Conservation (phyloP, 2,797 vertebrate species). For the Remorina albescens region DNA sequence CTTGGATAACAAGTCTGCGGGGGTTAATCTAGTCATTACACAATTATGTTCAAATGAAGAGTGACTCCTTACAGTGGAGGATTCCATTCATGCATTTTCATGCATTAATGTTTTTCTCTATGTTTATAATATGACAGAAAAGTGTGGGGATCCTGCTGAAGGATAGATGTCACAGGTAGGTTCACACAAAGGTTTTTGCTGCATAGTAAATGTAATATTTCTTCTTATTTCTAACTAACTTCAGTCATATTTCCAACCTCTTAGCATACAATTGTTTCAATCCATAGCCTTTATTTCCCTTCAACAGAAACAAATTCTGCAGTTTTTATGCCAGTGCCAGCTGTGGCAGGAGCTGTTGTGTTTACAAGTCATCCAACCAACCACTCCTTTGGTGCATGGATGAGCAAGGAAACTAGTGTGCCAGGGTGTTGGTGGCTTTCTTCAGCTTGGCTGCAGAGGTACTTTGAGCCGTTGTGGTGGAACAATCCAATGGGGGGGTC, state of each 20-base stretch:
- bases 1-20: constrained; percentile 51
- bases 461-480: no score
- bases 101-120: constrained; percentile 62
- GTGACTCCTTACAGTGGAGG: constrained; percentile 52
- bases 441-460: no score
- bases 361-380: no score
- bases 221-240: no score
- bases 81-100: constrained; percentile 62
- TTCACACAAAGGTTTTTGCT: constrained; percentile 18
- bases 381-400: no score
- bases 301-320: background rate
- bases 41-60: constrained; percentile 69
- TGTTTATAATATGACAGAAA: constrained; percentile 14
- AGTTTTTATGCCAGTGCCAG: no score
- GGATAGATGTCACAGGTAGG: background rate
- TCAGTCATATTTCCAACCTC: no score
- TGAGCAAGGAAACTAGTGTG: no score
- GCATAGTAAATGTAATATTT: background rate
- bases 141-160: constrained; percentile 2
- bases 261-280: no score
- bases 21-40: constrained; percentile 65
- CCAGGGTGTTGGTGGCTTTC: no score
- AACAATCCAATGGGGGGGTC: no score
- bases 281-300: background rate
- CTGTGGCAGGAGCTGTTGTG: no score